These are phyloP conservation scores for Erebia epiphron DNA, from an alignment of 2,888 invertebrate genomes.

Conservation along the genomic window DNA sequence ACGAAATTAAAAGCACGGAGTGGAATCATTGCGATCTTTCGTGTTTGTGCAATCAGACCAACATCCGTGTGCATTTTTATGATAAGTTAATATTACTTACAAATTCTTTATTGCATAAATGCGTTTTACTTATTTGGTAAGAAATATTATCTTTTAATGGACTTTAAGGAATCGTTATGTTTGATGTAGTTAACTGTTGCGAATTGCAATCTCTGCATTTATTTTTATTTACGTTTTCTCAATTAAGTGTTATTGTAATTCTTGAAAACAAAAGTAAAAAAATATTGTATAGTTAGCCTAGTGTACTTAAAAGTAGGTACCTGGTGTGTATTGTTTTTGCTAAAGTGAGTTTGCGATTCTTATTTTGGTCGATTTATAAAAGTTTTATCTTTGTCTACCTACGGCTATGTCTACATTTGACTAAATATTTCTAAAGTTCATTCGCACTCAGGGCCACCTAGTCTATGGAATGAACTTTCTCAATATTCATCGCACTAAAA, in stretches of 20 bases:
- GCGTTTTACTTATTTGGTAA: conserved; percentile 8
- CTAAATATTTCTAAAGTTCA: no score
- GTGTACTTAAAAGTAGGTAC: neutral
- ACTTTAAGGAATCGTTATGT: neutral
- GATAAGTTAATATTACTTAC: conserved; percentile 1
- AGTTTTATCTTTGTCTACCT: no score
- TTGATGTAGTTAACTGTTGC: neutral
- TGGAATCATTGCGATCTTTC: neutral
- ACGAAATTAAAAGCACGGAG: neutral
- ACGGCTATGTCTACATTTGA: no score
- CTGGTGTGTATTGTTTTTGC: no score
- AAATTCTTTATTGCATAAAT: conserved; percentile 20
- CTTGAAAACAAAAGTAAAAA: no score
- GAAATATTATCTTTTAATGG: neutral
- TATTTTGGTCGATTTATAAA: no score
- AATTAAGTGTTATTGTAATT: conserved; percentile 1
- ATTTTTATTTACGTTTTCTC: neutral
- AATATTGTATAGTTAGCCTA: no score
- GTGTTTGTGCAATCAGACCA: neutral
- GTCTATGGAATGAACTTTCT: no score
- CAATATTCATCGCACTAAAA: no score
- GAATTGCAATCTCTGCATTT: neutral
- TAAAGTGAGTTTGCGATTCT: no score
- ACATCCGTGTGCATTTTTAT: conserved; percentile 15
- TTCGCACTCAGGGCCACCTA: no score